Evolutionary conservation across 1,140 invertebrate genomes (phyloP), one percentile per base, ranked within the genome.

Genomic region (Drosophila ananassae): DNA sequence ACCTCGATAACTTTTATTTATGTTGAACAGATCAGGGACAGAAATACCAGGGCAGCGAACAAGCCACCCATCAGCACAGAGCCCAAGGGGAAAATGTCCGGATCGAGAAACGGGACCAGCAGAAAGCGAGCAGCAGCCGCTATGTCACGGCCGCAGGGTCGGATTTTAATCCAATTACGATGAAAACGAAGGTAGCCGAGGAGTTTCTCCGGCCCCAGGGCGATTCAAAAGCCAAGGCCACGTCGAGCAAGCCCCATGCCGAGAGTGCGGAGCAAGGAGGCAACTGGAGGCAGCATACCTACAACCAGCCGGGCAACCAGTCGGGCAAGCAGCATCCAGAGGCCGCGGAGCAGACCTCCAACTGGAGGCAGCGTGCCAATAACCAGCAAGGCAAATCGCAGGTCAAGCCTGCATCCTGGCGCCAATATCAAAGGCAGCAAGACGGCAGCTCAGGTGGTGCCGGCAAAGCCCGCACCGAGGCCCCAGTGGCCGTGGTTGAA

Each of bases 181-280:
- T 85, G 68, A 85, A 81, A 13, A 71, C 82, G 0, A 12, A 58
- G 6, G 51, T 87, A 21, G 12, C 57, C 8, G 60, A 87, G 1
- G 73, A 81, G 2, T 85, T 85, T 21, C 22, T 67, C 1, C 39
- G 48, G 21, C 61, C 81, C 5, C 5, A 47, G 0, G 21, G n/a
- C 0, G 28, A 54, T 7, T 9, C 25, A 28, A 6, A 28, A 28
- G 25, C 22, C 2, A 24, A 47, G 24, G 0, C 9, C 21, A 54
- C 34, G 10, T 1, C 22, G 2, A 22, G 8, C 44, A 22, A 47
- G 44, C 21, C 3, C 2, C 13, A 46, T 2, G 1, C 17, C 10
- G 17, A 24, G 44, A 2, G 5, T 8, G 6, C 41, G 41, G 13
- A 7, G 13, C n/a, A 17, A 7, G 7, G 5, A 8, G 7, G 5